These are phyloP conservation scores for Lamprologus ornatipinnis DNA, from an alignment of 2,113 vertebrate genomes.

Conservation along the genomic window DNA sequence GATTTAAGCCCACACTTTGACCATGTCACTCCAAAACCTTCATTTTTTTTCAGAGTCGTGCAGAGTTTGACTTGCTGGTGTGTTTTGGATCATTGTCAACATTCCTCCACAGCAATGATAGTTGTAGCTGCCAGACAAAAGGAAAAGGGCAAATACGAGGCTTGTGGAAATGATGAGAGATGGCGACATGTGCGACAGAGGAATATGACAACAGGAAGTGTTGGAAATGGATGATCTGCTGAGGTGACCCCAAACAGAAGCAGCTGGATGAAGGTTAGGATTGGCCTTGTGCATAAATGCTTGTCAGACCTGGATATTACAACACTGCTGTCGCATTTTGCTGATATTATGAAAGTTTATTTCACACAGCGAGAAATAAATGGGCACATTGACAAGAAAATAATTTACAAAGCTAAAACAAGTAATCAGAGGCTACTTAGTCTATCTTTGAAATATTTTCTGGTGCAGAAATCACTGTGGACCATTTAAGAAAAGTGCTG, in stretches of 20 bases:
- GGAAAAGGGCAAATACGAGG: not conserved
- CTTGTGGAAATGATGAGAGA: not conserved
- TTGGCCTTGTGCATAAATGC: not conserved
- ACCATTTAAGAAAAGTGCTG: not conserved
- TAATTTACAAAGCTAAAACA: not conserved
- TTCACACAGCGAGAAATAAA: not conserved
- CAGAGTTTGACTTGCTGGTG: not conserved
- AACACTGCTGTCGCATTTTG: not conserved
- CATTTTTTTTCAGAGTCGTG: not conserved
- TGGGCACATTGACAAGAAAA: not conserved
- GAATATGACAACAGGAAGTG: not conserved
- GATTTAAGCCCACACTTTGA: not conserved
- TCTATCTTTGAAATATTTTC: not conserved
- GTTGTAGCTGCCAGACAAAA: not conserved
- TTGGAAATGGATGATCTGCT: not conserved
- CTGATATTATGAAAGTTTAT: constrained; percentile 7
- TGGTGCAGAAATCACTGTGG: not conserved
- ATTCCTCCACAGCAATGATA: not conserved
- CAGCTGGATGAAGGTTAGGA: not conserved
- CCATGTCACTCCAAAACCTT: not conserved
- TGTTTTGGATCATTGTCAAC: not conserved
- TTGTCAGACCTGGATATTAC: not conserved
- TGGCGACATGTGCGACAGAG: not conserved
- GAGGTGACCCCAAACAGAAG: not conserved
- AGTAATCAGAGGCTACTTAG: not conserved